Conservation (phyloP, 2,797 vertebrate genomes). For the Propithecus perrieri region DNA sequence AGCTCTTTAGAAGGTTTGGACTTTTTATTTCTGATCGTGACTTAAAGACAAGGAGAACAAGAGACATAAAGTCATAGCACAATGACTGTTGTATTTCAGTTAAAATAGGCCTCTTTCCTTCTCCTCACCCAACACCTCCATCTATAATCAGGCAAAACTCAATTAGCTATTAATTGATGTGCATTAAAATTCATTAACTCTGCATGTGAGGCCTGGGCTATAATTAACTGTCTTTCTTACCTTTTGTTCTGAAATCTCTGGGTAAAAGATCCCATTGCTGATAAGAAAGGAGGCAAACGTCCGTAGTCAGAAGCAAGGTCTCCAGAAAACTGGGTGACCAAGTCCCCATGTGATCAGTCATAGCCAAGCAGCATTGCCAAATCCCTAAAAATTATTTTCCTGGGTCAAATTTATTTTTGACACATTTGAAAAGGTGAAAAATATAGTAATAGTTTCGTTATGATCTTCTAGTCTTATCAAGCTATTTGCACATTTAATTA, state of each 20-base stretch:
- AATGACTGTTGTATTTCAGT: constrained; percentile 71
- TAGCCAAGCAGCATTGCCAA: neutral
- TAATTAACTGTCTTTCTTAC: constrained; percentile 91
- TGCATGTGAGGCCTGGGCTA: constrained; percentile 85
- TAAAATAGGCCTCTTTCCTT: constrained; percentile 72
- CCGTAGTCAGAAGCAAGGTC: constrained; percentile 4
- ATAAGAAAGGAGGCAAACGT: constrained; percentile 51
- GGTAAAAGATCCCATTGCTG: constrained; percentile 82
- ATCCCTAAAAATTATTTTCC: neutral
- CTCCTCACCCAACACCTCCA: constrained; percentile 64
- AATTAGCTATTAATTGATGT: constrained; percentile 92
- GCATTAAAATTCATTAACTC: constrained; percentile 92
- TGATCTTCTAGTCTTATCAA: neutral
- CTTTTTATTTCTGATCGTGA: constrained; percentile 49
- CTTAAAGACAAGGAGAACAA: constrained; percentile 22
- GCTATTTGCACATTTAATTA: neutral
- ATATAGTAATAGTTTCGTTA: neutral
- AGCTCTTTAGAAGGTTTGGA: neutral
- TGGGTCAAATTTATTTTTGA: neutral
- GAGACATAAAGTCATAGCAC: neutral
- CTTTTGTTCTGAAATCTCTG: constrained; percentile 86
- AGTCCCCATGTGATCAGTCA: neutral
- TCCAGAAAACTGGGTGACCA: neutral
- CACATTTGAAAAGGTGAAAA: neutral
- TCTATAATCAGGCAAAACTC: constrained; percentile 82